Percentiles rank a stretch among this genome's conserved stretches.
phyloP scores from a whole-genome alignment of 2,113 vertebrate species.

The Gallinago undulata region DNA sequence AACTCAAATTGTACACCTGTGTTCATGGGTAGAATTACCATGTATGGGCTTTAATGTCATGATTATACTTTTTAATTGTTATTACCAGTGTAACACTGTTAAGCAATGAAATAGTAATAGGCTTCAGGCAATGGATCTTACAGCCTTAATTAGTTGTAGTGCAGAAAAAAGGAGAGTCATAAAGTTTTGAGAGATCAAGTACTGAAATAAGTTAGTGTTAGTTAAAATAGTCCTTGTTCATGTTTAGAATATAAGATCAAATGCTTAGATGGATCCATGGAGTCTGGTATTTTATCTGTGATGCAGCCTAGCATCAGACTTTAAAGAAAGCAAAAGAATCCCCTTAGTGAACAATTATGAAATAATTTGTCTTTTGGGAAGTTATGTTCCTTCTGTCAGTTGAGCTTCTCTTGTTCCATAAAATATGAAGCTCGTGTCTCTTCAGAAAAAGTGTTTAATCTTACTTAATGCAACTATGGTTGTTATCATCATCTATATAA shows the following conservation, averaged over 20 bases:
- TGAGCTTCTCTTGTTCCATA: not conserved
- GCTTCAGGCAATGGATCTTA: constrained; percentile 4
- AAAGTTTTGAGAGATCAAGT: constrained; percentile 24
- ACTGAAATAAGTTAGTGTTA: constrained; percentile 11
- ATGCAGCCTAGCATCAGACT: not conserved
- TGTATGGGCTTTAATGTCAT: not conserved
- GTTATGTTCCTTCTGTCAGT: not conserved
- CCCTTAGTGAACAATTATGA: not conserved
- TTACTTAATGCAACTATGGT: not conserved
- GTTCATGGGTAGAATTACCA: not conserved
- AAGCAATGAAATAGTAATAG: constrained; percentile 19
- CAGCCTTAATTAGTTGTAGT: not conserved
- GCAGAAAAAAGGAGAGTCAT: not conserved
- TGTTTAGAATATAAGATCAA: not conserved
- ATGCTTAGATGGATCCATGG: not conserved
- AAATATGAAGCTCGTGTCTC: not conserved
- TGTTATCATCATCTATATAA: not conserved
- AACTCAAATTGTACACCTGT: not conserved
- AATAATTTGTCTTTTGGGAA: not conserved
- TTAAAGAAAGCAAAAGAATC: not conserved
- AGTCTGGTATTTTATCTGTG: not conserved
- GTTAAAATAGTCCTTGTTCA: not conserved
- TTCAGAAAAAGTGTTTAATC: constrained; percentile 6
- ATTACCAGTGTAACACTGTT: not conserved
- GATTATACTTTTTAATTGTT: constrained; percentile 16